phyloP scores from a whole-genome alignment of 2,113 vertebrate species.

The Trachemys scripta region DNA sequence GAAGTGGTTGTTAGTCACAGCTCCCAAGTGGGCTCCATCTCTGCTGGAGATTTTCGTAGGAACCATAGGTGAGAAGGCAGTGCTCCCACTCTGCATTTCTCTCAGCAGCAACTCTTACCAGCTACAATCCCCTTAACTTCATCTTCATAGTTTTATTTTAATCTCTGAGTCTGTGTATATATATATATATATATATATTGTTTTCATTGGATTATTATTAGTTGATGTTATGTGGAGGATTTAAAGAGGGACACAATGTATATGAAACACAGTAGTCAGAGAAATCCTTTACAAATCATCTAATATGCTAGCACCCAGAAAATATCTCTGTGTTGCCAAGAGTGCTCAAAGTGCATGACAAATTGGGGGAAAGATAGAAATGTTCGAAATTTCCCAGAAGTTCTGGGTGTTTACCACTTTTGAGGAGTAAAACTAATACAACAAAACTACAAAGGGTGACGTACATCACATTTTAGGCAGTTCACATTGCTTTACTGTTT shows the following conservation, averaged over 20 bases:
- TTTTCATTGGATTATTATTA: background rate
- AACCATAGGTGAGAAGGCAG: background rate
- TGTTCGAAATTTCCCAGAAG: background rate
- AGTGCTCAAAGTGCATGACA: background rate
- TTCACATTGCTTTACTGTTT: background rate
- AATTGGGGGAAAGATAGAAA: background rate
- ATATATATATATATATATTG: background rate
- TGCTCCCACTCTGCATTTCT: background rate
- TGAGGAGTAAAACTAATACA: background rate
- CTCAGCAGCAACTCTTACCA: background rate
- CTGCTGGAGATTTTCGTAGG: accelerated
- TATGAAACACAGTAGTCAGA: background rate
- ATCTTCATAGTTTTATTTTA: background rate
- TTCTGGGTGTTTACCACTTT: background rate
- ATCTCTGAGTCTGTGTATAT: background rate
- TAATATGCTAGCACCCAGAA: background rate
- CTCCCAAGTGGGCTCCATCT: background rate
- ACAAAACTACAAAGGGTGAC: background rate
- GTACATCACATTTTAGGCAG: background rate
- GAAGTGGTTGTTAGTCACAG: background rate
- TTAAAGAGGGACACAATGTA: background rate
- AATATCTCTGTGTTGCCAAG: background rate
- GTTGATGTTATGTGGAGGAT: background rate
- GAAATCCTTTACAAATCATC: background rate
- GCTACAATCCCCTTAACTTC: background rate